phyloP scores from a whole-genome alignment of 2,888 invertebrate genomes.

The Cosmopolites sordidus region DNA sequence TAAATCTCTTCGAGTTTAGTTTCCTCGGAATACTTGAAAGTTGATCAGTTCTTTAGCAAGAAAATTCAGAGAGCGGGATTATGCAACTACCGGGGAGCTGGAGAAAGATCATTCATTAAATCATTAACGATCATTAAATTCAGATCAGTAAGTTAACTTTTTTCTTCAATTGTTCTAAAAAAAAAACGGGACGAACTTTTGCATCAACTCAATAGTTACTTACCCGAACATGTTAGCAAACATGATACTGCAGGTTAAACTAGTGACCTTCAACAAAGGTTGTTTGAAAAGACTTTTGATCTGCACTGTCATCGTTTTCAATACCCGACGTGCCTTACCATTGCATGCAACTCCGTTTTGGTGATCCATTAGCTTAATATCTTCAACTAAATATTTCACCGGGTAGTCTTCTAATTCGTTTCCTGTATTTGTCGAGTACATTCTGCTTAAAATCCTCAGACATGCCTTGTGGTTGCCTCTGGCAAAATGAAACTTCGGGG shows the following conservation, averaged over 20 bases:
- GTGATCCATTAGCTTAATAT: constrained; percentile 11
- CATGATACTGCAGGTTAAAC: constrained; percentile 58
- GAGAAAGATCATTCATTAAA: no score
- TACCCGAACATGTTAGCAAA: constrained; percentile 68
- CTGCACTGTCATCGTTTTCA: constrained; percentile 43
- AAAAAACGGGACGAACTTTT: no score
- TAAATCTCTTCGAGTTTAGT: no score
- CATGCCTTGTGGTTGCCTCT: constrained; percentile 59
- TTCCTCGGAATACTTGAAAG: no score
- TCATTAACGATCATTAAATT: no score
- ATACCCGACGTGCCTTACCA: constrained; percentile 11
- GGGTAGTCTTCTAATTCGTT: constrained; percentile 51
- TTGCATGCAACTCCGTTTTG: constrained; percentile 8
- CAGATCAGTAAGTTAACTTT: no score
- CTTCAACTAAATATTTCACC: constrained; percentile 32
- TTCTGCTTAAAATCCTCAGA: constrained; percentile 55
- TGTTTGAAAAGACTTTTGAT: constrained; percentile 54
- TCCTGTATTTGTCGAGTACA: constrained; percentile 58
- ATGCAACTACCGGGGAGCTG: no score
- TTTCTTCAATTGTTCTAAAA: no score
- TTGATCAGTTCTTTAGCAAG: no score
- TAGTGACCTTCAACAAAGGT: constrained; percentile 55
- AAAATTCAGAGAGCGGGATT: no score
- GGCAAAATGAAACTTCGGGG: constrained; percentile 70
- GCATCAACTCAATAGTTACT: no score